Base-by-base conservation (phyloP, 1,140 invertebrate species). In the Probaryconus sp. region DNA sequence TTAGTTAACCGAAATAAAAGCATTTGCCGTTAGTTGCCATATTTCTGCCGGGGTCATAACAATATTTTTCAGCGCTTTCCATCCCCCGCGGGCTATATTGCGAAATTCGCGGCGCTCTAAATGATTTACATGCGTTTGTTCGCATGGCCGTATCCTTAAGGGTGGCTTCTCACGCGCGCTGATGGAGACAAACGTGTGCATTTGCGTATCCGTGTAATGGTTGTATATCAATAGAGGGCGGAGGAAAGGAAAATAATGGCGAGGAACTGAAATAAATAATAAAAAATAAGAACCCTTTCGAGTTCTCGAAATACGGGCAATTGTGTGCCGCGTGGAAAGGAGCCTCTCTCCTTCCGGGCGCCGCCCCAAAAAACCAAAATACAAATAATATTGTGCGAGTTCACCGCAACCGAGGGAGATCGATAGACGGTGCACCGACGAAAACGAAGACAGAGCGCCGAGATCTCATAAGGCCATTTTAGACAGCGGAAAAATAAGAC, bases 331-430 rank as follows among this genome's bases (percentile, higher is more conserved):
- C 42, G 42, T 42, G 55, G 53, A 51, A 53, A 60, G 40, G 31
- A 40, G 38, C 13, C 26, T 17, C 45, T 42, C 14, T 65, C 77
- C 77, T 85, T 82, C 81, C 84, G 79, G 78, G 77, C 75, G 64
- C 75, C 84, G 81, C 85, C 86, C 83, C 73, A 68, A 81, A 83
- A 84, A 87, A 86, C 85, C 84, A 85, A 87, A 86, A 87, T 79
- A 85, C 84, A 87, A 87, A 87, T 85, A 86, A 86, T 79, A 80
- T 78, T 74, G 68, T 76, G 50, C 68, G 64, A 37, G 30, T 53
- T 28, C 31, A 76, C 73, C 69, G 72, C 73, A 63, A 42, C 13
- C 43, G 20, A 53, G 13, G 30, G 16, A 40, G 63, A 28, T 69
- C 65, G 40, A 60, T 60, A 53, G 43, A 64, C 38, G 43, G 11